These are phyloP conservation scores for Varanus komodoensis DNA, from an alignment of 2,113 vertebrate species.

Conservation along the genomic window DNA sequence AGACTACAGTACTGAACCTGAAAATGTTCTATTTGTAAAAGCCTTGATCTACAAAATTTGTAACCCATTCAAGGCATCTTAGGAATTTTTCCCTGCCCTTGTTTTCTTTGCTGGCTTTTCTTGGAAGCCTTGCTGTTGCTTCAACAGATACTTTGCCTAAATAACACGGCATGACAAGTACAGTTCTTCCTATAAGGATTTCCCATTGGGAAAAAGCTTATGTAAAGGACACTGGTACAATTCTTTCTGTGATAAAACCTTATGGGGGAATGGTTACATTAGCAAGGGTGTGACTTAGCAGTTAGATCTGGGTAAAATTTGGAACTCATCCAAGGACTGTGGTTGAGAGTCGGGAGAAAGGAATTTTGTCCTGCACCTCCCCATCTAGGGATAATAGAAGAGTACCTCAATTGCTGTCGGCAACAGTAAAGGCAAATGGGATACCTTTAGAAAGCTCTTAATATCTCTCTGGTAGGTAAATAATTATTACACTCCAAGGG, in stretches of 20 bases:
- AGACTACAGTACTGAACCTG: neutral
- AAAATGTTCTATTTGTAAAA: neutral
- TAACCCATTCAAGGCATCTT: slow-evolving; percentile 6
- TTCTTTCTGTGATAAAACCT: neutral
- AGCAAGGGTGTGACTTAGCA: neutral
- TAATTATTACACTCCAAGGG: neutral
- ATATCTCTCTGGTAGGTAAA: neutral
- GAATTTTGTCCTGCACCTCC: no score
- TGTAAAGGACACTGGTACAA: neutral
- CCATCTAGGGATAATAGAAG: neutral
- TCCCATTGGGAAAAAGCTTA: neutral
- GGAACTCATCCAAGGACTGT: neutral
- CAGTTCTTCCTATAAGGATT: neutral
- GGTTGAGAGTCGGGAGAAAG: neutral
- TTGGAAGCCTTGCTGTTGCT: neutral
- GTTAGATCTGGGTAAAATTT: neutral
- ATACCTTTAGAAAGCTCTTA: neutral
- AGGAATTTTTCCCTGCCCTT: slow-evolving; percentile 17
- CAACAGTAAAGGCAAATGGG: neutral
- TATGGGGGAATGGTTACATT: neutral
- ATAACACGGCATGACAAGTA: neutral
- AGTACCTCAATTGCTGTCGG: neutral
- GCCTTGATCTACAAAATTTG: neutral
- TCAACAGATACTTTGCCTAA: neutral
- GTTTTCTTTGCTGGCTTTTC: slow-evolving; percentile 6